Evolutionary conservation across 2,113 vertebrate species (phyloP).

Genomic region (Neolamprologus variostigma): DNA sequence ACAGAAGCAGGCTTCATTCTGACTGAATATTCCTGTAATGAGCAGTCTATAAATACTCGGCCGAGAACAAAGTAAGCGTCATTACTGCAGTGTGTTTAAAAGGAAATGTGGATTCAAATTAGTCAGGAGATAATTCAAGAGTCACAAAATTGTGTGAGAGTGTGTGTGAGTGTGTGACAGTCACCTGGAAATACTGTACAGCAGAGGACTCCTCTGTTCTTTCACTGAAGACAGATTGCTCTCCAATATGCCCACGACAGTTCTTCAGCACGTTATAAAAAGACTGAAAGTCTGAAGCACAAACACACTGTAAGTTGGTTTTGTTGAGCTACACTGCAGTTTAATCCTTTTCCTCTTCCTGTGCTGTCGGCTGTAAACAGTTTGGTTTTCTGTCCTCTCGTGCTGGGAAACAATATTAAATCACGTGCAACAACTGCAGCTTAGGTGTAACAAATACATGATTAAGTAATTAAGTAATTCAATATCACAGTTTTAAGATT

Average conservation of each 20-base stretch:
- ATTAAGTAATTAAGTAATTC: neutral
- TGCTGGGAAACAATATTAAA: neutral
- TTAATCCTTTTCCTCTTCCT: neutral
- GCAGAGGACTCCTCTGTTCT: constrained; percentile 94
- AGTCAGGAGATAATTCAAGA: neutral
- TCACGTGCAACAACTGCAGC: neutral
- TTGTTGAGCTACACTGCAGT: neutral
- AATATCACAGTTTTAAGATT: neutral
- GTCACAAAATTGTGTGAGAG: rapidly evolving
- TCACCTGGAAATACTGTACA: constrained; percentile 96
- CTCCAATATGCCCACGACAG: constrained; percentile 78
- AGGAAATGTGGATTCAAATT: neutral
- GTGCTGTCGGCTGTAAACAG: rapidly evolving
- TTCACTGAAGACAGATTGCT: constrained; percentile 88
- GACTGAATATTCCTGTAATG: neutral
- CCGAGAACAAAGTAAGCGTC: neutral
- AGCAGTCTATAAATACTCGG: neutral
- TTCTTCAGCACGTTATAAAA: constrained; percentile 94
- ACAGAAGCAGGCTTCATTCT: neutral
- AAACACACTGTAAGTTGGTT: neutral
- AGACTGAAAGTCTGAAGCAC: constrained; percentile 84
- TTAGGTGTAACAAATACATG: neutral
- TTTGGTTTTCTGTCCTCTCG: neutral
- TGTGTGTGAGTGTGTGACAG: neutral
- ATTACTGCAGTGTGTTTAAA: neutral